Base-by-base conservation (phyloP, 2,888 invertebrate species). In the Drosophila mimetica region DNA sequence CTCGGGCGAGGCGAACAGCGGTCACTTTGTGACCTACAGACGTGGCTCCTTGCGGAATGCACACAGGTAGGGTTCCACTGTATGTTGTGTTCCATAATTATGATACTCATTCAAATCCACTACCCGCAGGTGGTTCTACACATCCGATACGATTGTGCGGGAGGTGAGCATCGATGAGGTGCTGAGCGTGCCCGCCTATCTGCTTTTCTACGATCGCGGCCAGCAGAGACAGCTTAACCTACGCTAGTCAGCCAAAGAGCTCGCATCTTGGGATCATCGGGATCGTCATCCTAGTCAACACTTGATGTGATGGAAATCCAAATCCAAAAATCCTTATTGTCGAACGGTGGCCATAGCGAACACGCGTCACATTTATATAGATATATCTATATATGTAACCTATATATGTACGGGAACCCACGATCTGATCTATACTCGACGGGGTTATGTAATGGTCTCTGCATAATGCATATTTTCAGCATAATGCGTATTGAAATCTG, bases 11-110 rank as follows among this genome's bases (percentile, higher is more conserved):
- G 96, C 96, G 9, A 94, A 96, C 90, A 96, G 96, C 47, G 99
- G 99, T 1, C 99, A 99, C 93, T 99, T 98, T 93, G 96, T 98
- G 69, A 98, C 98, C 46, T 98, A 97, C 92, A 93, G 98, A 67
- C 93, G 97, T 14, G 96, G 96, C 8, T 91, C 92, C 37, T 75
- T 92, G 22, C 76, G 92, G 16, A 92, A 91, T 75, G 90, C 91
- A 8, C 92, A 92, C 70, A 89, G 91, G 92, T 92, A 75, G 75
- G n/a, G n/a, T n/a, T n/a, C n/a, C n/a, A n/a, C n/a, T n/a, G n/a
- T n/a, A n/a, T n/a, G n/a, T n/a, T n/a, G n/a, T n/a, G n/a, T n/a
- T n/a, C n/a, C n/a, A n/a, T 5, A 9, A 6, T 13, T 2, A 2
- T 39, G 20, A 39, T 13, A 1, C 5, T 2, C 0, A 11, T 9